Evolutionary conservation across 1,140 invertebrate species (phyloP), one percentile per base, ranked within the genome.

Genomic region (Macrotrachela quadricornifera): DNA sequence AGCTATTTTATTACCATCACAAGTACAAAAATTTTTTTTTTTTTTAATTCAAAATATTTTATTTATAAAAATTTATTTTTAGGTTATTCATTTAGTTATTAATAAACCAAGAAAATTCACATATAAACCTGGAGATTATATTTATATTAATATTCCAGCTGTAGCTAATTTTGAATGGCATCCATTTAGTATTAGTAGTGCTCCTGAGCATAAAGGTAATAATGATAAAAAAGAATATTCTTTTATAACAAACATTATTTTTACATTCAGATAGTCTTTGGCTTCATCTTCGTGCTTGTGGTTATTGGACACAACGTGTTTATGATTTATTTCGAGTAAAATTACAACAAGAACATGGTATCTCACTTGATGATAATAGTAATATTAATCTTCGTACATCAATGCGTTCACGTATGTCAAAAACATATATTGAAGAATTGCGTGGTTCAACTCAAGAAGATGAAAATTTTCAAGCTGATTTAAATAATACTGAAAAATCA

Each of bases 121-220:
- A 58, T 94, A 82, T 67, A 79, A 80, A 64, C 84, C 87, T 0
- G 90, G 88, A 0, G 90, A 94, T 70, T 95, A 92, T 63, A 77
- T 92, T n/a, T 94, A 87, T 61, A 79, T 92, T 1, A 87, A 88
- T 63, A 82, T 95, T 54, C 88, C 88, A 0, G 77, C 76, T 6
- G 87, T 94, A 57, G 85, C 90, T 1, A 79, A 78, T 49, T 87
- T 84, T 63, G 90, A 94, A 70, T 94, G 87, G 86, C 88, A 94
- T 77, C 87, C 88, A 0, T 92, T 95, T 61, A 92, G 87, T 1
- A 84, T 94, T 57, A 90, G 85, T 70, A 88, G 84, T 60, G 85
- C 86, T 16, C 88, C 88, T 0, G 87, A 94, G 71, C 80, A 88
- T 65, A 79, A 62, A 84, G 85, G 83, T 62, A 81, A 83, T 60